These are phyloP conservation scores for Hemicordylus capensis DNA, from an alignment of 2,113 vertebrate species.

Conservation along the genomic window DNA sequence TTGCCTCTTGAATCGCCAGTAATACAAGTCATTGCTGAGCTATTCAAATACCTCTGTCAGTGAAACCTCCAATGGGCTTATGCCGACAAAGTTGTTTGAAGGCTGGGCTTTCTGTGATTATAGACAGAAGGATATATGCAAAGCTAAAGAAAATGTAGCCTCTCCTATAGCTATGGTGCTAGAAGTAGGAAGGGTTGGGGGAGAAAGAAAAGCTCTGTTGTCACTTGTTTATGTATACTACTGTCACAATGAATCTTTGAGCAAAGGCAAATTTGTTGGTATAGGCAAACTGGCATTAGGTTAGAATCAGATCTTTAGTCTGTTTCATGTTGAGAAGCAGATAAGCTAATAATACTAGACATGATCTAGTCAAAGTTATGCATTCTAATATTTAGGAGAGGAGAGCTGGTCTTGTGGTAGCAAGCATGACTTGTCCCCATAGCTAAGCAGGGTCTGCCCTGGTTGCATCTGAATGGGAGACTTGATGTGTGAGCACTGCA, in stretches of 20 bases:
- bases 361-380: neutral
- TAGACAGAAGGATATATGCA: neutral
- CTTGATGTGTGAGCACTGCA: no score
- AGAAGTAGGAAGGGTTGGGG: neutral
- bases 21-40: neutral
- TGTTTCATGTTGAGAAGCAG: no score
- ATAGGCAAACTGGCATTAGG: neutral
- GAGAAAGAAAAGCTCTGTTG: neutral
- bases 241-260: neutral
- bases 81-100: neutral
- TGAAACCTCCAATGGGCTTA: neutral
- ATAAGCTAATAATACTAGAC: neutral
- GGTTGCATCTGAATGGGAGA: no score
- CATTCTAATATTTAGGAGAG: neutral
- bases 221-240: neutral
- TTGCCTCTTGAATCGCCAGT: neutral
- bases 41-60: neutral
- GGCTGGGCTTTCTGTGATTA: neutral
- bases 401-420: no score
- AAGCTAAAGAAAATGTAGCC: neutral
- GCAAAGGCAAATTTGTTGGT: neutral
- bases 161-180: neutral
- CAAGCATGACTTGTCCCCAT: no score
- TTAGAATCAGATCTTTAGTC: neutral
- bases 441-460: no score